A percentile compares a stretch with the other conserved stretches of the same genome.
phyloP scores from a whole-genome alignment of 1,140 invertebrate genomes.

The Drosophila trapezifrons region DNA sequence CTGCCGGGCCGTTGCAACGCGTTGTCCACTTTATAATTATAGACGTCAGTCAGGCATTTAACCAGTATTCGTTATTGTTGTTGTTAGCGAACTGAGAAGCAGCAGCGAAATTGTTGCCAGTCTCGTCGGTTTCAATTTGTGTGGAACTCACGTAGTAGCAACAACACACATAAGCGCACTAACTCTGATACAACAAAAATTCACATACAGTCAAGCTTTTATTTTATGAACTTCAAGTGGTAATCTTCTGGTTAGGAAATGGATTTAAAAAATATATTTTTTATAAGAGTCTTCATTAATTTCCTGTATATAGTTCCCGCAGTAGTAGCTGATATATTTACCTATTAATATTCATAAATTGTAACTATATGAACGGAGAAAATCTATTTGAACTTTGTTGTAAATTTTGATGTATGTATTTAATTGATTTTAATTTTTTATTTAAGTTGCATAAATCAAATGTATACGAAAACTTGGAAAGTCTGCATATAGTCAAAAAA shows the following conservation, averaged over 20 bases:
- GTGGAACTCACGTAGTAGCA: constrained; percentile 56
- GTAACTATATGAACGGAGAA: no score
- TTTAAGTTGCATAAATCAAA: no score
- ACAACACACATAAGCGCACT: constrained; percentile 20
- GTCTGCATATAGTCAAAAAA: no score
- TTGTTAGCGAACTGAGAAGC: constrained; percentile 19
- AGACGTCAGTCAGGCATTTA: constrained; percentile 81
- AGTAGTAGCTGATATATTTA: no score
- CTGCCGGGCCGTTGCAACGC: constrained; percentile 28
- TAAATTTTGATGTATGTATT: no score
- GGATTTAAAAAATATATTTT: not conserved
- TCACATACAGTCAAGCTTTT: constrained; percentile 22
- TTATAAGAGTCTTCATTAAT: no score
- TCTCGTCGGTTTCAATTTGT: constrained; percentile 73
- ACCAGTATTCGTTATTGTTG: constrained; percentile 53
- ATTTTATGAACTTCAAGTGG: not conserved
- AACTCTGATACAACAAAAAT: constrained; percentile 22
- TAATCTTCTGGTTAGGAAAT: not conserved
- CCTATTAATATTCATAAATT: no score
- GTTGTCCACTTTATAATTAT: constrained; percentile 74
- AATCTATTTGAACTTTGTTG: no score
- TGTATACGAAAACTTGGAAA: no score
- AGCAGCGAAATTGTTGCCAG: constrained; percentile 55
- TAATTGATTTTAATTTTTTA: no score
- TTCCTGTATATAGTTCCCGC: no score